These are phyloP conservation scores for Eugnorisma glareosa DNA, from an alignment of 2,888 invertebrate genomes.

Conservation along the genomic window DNA sequence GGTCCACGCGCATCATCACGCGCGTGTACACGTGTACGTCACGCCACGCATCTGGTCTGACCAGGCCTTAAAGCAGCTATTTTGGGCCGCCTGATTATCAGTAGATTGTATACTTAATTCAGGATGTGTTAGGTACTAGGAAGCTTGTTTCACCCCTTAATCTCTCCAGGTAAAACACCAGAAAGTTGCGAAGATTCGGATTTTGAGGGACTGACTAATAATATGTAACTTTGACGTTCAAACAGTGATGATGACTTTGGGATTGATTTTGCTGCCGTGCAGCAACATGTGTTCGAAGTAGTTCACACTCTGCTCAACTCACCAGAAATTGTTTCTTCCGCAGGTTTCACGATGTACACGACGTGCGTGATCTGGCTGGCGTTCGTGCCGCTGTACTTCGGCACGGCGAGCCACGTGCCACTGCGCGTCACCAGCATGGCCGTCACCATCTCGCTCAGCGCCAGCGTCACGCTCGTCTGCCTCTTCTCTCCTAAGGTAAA, in stretches of 20 bases:
- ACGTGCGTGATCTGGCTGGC: constrained; percentile 99
- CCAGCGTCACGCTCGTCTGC: constrained; percentile 97
- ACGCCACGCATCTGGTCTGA: too few relatives aligned
- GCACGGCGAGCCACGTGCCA: constrained; percentile 97
- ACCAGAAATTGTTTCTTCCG: background rate
- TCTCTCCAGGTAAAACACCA: background rate
- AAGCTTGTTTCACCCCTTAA: background rate
- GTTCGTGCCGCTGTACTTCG: constrained; percentile 99
- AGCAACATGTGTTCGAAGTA: background rate
- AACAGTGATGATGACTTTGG: background rate
- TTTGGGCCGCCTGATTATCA: too few relatives aligned
- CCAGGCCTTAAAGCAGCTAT: too few relatives aligned
- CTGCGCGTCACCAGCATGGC: constrained; percentile 98
- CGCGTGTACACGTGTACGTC: too few relatives aligned
- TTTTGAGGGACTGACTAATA: too few relatives aligned
- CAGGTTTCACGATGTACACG: constrained; percentile 99
- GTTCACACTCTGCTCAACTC: background rate
- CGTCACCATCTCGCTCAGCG: constrained; percentile 98
- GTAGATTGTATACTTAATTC: background rate
- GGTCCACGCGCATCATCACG: too few relatives aligned
- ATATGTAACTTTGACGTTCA: background rate
- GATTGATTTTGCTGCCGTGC: background rate
- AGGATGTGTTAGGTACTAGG: background rate
- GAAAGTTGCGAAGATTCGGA: background rate
- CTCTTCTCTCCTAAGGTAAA: constrained; percentile 97